Evolutionary conservation across 2,113 vertebrate genomes (phyloP), one percentile per base, ranked within the genome.

Genomic region (Urocitellus parryii): DNA sequence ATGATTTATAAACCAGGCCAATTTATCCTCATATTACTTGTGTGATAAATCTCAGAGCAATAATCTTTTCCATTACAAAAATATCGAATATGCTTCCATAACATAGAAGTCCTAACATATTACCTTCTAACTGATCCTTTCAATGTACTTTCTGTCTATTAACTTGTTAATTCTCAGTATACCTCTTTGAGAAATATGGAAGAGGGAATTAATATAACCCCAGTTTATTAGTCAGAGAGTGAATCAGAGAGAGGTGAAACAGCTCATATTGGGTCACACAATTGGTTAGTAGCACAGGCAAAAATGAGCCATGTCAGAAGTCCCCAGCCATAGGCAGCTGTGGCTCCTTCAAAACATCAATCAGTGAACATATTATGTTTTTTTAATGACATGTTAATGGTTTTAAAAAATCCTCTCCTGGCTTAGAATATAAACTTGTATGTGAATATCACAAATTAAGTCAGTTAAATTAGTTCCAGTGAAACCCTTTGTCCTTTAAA

Each of bases 401-500:
- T 97, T 95, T 96, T 91, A 89, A 89, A 97, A 45, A 97, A 95
- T 94, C 67, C 95, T 96, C 87, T 97, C 56, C 88, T 97, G 95
- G 87, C 96, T 97, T 97, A 97, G 87, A 97, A 97, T 97, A 95
- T 97, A 98, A 97, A 97, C 97, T 96, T 76, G 70, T 94, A 79
- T 96, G 98, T 97, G 96, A 97, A 94, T 97, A 97, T 97, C 94
- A 98, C 95, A 98, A 98, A 98, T 98, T 98, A 98, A 98, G 97
- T 98, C 96, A 96, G 97, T 98, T 98, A 98, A 98, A 98, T 98
- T 98, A 98, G 97, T 98, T 98, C 98, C 98, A 98, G 98, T 98
- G 98, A 98, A 99, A 98, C 97, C 97, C 91, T 98, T 98, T 98
- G 98, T 98, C 97, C 98, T 98, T 98, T 98, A 98, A 98, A 98